Evolutionary conservation across 2,888 invertebrate genomes (phyloP).

Genomic region (Acanthosoma haemorrhoidale): DNA sequence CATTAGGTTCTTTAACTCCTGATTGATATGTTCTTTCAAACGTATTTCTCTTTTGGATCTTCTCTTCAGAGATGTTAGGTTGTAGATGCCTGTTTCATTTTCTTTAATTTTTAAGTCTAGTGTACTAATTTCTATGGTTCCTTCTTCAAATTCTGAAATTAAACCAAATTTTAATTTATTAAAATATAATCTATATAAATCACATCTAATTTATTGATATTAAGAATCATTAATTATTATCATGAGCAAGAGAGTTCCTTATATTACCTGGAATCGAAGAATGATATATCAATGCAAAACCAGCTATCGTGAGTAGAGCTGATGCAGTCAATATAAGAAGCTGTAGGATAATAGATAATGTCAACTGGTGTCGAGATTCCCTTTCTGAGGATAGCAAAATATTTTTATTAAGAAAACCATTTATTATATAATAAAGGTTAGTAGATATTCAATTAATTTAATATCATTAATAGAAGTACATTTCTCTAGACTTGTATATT

Average conservation of each 20-base stretch:
- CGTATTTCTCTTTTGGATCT: constrained; percentile 13
- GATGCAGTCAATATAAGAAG: neutral
- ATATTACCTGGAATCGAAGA: neutral
- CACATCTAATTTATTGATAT: no score
- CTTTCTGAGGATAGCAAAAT: no score
- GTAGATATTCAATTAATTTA: no score
- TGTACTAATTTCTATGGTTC: neutral
- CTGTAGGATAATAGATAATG: neutral
- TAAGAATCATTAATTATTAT: no score
- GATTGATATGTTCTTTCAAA: neutral
- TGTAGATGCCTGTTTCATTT: neutral
- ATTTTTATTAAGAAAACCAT: no score
- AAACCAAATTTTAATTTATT: no score
- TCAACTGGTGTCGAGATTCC: neutral
- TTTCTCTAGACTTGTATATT: no score
- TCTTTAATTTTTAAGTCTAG: neutral
- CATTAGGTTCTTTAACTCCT: neutral
- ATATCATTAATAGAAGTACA: no score
- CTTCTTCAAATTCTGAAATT: neutral
- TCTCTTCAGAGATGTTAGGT: neutral
- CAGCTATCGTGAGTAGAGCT: neutral
- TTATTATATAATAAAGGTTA: no score
- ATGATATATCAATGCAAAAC: neutral
- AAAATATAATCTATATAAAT: no score
- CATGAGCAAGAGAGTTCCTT: no score